Conservation (phyloP, 2,888 invertebrate species). For the Hoplodrina blanda region DNA sequence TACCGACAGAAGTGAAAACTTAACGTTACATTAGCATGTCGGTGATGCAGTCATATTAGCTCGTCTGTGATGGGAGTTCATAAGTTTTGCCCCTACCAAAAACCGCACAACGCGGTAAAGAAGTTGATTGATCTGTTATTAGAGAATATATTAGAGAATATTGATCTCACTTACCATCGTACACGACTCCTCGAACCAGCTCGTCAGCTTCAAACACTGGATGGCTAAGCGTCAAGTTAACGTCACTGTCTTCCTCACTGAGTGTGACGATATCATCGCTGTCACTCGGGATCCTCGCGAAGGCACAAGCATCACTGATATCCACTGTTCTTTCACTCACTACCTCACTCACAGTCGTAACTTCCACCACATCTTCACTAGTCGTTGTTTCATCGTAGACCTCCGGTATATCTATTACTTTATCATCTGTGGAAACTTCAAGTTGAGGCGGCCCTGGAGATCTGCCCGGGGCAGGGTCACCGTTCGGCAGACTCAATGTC, state of each 20-base stretch:
- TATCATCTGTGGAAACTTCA: conserved; percentile 58
- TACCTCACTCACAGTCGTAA: conserved; percentile 73
- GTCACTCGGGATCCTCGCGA: conserved; percentile 84
- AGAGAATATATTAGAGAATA: too few species aligned
- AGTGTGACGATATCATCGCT: conserved; percentile 84
- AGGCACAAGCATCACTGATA: conserved; percentile 83
- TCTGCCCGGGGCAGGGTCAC: conserved; percentile 92
- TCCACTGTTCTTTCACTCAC: conserved; percentile 68
- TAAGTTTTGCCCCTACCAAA: too few species aligned
- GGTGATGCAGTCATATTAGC: too few species aligned
- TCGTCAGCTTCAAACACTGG: conserved; percentile 87
- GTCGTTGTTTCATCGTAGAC: conserved; percentile 69
- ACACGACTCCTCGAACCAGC: conserved; percentile 89
- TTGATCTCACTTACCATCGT: conserved; percentile 90
- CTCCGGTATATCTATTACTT: conserved; percentile 52
- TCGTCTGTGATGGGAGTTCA: too few species aligned
- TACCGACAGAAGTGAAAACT: too few species aligned
- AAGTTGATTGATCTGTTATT: too few species aligned
- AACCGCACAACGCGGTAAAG: too few species aligned
- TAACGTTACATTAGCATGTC: too few species aligned
- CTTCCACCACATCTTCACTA: conserved; percentile 75
- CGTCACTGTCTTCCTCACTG: conserved; percentile 82
- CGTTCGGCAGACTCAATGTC: conserved; percentile 85
- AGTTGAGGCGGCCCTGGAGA: conserved; percentile 91
- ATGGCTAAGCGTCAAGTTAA: conserved; percentile 89